Conservation (phyloP, 1,140 invertebrate genomes). For the Drosophila pandora region DNA sequence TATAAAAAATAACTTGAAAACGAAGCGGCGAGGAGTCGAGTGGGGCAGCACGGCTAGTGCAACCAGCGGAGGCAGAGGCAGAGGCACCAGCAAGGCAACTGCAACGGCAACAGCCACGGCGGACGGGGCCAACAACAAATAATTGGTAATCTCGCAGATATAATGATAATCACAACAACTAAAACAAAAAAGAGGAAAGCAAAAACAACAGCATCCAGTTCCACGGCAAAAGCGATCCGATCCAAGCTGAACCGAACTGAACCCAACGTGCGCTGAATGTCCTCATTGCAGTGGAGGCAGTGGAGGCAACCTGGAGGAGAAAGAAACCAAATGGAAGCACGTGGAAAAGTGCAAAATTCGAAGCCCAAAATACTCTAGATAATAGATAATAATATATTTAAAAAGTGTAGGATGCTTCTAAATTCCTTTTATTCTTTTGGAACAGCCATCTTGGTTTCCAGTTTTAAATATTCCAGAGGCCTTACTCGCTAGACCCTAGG, state of each 20-base stretch:
- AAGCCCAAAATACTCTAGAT: constrained; percentile 24
- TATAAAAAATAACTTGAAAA: constrained; percentile 77
- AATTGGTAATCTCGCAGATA: constrained; percentile 80
- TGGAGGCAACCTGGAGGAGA: constrained; percentile 49
- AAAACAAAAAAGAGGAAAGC: constrained; percentile 32
- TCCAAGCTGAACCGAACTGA: constrained; percentile 37
- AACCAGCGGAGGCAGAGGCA: constrained; percentile 10
- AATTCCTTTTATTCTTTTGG: not conserved
- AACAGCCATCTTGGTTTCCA: not conserved
- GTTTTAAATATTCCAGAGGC: not conserved
- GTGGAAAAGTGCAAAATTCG: not conserved
- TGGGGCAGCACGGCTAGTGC: not conserved
- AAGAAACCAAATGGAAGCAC: not conserved
- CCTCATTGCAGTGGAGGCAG: constrained; percentile 76
- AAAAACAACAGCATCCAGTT: constrained; percentile 36
- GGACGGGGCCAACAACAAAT: constrained; percentile 61
- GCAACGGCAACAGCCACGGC: constrained; percentile 15
- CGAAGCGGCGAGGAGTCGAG: constrained; percentile 30
- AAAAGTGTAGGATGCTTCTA: too few relatives aligned
- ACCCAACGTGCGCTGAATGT: constrained; percentile 75
- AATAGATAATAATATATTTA: not conserved
- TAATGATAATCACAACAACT: constrained; percentile 80
- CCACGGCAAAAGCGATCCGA: constrained; percentile 25
- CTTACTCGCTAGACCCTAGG: not conserved
- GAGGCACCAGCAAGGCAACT: constrained; percentile 26